Evolutionary conservation across 2,113 vertebrate species (phyloP).

Genomic region (Phalacrocorax brasilianus): DNA sequence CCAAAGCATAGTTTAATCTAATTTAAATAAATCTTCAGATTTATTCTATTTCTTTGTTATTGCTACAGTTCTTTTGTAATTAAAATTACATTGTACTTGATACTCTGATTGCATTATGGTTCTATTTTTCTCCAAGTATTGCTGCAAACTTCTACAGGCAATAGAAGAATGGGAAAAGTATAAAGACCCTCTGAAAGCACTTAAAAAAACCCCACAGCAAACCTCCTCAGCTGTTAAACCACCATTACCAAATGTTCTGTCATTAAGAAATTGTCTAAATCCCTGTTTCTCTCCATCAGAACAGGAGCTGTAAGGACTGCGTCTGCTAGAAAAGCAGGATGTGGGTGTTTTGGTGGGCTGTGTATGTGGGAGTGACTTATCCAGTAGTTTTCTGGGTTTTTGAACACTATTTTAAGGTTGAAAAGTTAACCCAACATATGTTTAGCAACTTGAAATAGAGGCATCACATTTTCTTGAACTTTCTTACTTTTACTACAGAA

Average conservation of each 20-base stretch:
- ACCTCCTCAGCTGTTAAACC: not conserved
- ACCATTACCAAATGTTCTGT: not conserved
- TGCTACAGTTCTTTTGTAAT: not conserved
- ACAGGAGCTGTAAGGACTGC: not conserved
- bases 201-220: not conserved
- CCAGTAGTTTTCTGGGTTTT: not conserved
- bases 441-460: conserved; percentile 16
- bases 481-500: not conserved
- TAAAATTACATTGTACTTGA: not conserved
- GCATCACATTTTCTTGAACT: not conserved
- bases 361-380: not conserved
- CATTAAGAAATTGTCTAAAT: not conserved
- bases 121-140: not conserved
- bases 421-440: conserved; percentile 15
- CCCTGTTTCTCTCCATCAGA: not conserved
- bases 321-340: not conserved
- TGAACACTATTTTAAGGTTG: conserved; percentile 16
- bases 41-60: not conserved
- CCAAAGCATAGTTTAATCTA: not conserved
- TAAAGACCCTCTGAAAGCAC: not conserved
- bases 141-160: not conserved
- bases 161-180: not conserved
- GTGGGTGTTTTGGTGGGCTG: conserved; percentile 11
- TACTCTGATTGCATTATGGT: not conserved
- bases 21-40: not conserved